Percentiles rank a stretch among this genome's conserved stretches.
Conservation (phyloP, 2,888 invertebrate species). For the Apodemia mormo region DNA sequence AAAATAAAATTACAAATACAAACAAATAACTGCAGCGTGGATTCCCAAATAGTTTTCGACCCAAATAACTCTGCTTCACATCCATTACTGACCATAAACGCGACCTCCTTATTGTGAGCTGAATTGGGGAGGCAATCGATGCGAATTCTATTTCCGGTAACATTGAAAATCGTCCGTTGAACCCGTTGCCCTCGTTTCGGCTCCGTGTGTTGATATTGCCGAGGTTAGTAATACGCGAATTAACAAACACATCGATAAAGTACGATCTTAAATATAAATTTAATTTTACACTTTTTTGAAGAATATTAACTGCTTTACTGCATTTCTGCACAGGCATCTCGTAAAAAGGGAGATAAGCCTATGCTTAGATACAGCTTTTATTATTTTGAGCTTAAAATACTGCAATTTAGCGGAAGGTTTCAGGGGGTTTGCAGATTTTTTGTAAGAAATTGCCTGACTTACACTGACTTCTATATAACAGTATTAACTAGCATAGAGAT, state of each 20-base stretch:
- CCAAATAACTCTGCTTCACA: neutral
- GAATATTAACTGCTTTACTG: too few relatives aligned
- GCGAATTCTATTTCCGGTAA: slow-evolving; percentile 9
- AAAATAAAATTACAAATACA: neutral
- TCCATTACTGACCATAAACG: neutral
- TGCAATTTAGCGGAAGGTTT: too few relatives aligned
- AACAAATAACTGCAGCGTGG: too few relatives aligned
- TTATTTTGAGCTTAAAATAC: too few relatives aligned
- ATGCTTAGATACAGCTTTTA: too few relatives aligned
- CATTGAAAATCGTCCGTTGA: slow-evolving; percentile 5
- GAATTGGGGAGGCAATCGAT: slow-evolving; percentile 3
- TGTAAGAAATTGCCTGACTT: too few relatives aligned
- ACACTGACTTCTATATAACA: too few relatives aligned
- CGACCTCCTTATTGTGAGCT: neutral
- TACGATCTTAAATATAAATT: neutral
- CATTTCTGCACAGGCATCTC: too few relatives aligned
- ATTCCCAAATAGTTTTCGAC: neutral
- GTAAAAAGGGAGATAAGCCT: too few relatives aligned
- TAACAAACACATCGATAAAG: neutral
- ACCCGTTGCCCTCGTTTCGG: neutral
- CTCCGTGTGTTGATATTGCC: neutral
- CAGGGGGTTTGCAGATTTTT: too few relatives aligned
- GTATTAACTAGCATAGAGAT: too few relatives aligned
- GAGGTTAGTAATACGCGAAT: neutral
- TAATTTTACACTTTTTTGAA: too few relatives aligned